A percentile compares a stretch with the other conserved stretches of the same genome.
These are phyloP conservation scores for Labrus mixtus DNA, from an alignment of 2,113 vertebrate genomes.

Conservation along the genomic window DNA sequence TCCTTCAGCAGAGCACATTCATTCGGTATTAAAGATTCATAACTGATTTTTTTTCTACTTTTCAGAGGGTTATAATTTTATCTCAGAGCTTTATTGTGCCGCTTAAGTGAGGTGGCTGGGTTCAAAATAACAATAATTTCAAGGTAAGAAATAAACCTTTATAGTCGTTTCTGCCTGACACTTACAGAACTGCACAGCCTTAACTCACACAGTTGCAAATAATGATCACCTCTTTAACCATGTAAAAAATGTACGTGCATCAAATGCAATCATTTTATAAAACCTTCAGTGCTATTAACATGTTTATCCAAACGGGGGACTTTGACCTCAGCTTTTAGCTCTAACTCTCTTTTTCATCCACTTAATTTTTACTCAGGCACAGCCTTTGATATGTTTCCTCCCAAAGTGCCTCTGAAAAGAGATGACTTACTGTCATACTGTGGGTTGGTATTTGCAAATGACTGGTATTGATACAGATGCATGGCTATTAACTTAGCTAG, in stretches of 20 bases:
- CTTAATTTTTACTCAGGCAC: constrained; percentile 15
- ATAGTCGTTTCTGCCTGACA: constrained; percentile 5
- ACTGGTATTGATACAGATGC: constrained; percentile 22
- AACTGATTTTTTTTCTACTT: constrained; percentile 26
- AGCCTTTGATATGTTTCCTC: constrained; percentile 14
- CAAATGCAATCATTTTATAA: constrained; percentile 5
- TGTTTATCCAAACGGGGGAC: neutral
- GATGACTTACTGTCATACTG: constrained; percentile 20
- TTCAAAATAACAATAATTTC: constrained; percentile 49
- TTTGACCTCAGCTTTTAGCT: neutral
- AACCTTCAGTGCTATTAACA: neutral
- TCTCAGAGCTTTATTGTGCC: constrained; percentile 50
- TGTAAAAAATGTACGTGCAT: neutral
- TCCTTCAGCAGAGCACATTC: constrained; percentile 39
- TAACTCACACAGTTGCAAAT: constrained; percentile 22
- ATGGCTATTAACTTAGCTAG: constrained; percentile 28
- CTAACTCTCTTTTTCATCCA: neutral
- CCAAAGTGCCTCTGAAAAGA: constrained; percentile 19
- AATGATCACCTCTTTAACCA: constrained; percentile 13
- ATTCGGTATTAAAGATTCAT: constrained; percentile 60
- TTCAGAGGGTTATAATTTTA: constrained; percentile 54
- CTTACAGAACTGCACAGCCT: constrained; percentile 25
- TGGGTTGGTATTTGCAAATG: constrained; percentile 9
- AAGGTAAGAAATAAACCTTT: constrained; percentile 35
- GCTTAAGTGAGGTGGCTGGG: constrained; percentile 26